These are phyloP conservation scores for Eurystomus gularis DNA, from an alignment of 2,113 vertebrate genomes.

Conservation along the genomic window DNA sequence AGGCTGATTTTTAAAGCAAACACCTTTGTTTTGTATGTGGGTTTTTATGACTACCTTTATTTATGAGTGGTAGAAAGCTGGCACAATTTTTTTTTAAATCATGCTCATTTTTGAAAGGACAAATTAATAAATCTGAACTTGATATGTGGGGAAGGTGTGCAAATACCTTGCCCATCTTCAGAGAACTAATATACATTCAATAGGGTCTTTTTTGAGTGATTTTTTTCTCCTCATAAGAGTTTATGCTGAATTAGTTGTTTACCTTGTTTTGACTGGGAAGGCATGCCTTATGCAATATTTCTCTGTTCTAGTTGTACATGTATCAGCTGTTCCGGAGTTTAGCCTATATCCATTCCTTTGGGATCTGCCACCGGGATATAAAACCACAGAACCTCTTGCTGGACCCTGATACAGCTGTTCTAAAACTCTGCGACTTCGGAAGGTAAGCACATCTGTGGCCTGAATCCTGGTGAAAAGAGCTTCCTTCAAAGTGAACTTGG, in stretches of 20 bases:
- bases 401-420: slow-evolving; percentile 98
- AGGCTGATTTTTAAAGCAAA: background rate
- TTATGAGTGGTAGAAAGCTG: background rate
- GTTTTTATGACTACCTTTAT: background rate
- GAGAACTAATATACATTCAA: background rate
- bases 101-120: background rate
- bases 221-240: background rate
- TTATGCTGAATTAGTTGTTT: background rate
- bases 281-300: background rate
- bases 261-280: background rate
- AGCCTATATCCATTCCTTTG: slow-evolving; percentile 99
- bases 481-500: background rate
- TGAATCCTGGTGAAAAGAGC: background rate
- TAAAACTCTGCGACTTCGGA: slow-evolving; percentile 98
- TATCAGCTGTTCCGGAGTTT: slow-evolving; percentile 99
- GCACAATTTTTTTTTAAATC: background rate
- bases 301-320: slow-evolving; percentile 92
- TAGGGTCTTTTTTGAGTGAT: background rate
- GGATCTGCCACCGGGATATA: slow-evolving; percentile 99
- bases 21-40: background rate
- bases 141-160: fast-evolving
- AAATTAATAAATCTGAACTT: background rate
- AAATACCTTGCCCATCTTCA: background rate
- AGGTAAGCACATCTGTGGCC: slow-evolving; percentile 77
- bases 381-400: slow-evolving; percentile 99